phyloP scores from a whole-genome alignment of 1,140 invertebrate genomes.

The Drosophila rufa region DNA sequence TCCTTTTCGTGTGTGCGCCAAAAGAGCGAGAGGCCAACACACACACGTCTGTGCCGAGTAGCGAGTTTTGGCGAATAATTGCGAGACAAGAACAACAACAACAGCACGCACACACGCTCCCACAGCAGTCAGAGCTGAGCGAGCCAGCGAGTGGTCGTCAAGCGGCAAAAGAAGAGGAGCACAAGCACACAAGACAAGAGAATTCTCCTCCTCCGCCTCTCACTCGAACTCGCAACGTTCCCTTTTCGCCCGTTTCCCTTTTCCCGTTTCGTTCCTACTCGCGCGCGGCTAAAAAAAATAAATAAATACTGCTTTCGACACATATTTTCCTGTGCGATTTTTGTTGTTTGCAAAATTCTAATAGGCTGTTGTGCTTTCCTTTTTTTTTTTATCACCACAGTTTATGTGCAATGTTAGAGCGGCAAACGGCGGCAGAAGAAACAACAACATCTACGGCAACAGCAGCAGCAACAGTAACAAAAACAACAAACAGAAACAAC shows the following conservation, averaged over 20 bases:
- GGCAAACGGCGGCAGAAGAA: constrained; percentile 56
- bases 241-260: constrained; percentile 29
- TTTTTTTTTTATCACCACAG: constrained; percentile 45
- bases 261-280: constrained; percentile 20
- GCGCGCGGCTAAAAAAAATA: constrained; percentile 53
- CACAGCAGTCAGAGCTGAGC: constrained; percentile 5
- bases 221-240: constrained; percentile 5
- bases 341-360: constrained; percentile 20
- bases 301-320: constrained; percentile 41
- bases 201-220: constrained; percentile 17
- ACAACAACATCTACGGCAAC: constrained; percentile 15
- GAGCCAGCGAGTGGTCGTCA: constrained; percentile 30
- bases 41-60: constrained; percentile 30
- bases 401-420: constrained; percentile 69
- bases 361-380: constrained; percentile 22
- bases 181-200: constrained; percentile 19
- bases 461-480: constrained; percentile 33
- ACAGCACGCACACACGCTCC: no score
- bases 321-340: constrained; percentile 13
- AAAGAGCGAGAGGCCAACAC: constrained; percentile 33
- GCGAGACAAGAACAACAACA: constrained; percentile 34
- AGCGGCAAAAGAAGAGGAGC: constrained; percentile 34
- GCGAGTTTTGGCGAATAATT: constrained; percentile 45
- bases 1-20: constrained; percentile 29
- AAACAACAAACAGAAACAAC: constrained; percentile 30